Conservation (phyloP, 2,797 vertebrate genomes). For the Lacerta viridis region DNA sequence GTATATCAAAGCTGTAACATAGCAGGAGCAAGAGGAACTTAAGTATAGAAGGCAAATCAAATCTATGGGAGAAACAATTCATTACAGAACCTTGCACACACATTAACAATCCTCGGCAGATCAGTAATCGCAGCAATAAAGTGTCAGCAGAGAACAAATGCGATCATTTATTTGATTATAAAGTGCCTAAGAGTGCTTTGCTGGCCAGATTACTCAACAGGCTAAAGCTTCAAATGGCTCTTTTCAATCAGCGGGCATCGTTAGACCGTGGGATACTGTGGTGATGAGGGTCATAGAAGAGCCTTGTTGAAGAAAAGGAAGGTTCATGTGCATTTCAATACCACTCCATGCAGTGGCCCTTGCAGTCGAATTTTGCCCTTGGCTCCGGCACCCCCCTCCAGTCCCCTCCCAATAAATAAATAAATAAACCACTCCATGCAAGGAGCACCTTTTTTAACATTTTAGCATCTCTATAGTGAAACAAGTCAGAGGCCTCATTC, state of each 20-base stretch:
- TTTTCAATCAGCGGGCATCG: slow-evolving; percentile 73
- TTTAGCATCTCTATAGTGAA: slow-evolving; percentile 41
- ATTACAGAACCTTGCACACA: slow-evolving; percentile 53
- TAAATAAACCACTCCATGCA: neutral
- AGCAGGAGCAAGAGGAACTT: slow-evolving; percentile 51
- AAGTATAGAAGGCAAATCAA: slow-evolving; percentile 59
- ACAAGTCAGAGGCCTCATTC: slow-evolving; percentile 14
- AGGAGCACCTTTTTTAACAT: slow-evolving; percentile 15
- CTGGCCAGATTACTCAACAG: slow-evolving; percentile 68
- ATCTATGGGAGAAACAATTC: slow-evolving; percentile 65
- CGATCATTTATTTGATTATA: slow-evolving; percentile 77
- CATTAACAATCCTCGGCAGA: slow-evolving; percentile 62
- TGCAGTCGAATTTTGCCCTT: no score
- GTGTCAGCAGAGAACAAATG: slow-evolving; percentile 68
- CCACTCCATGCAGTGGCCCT: slow-evolving; percentile 31
- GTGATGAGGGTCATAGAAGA: slow-evolving; percentile 67
- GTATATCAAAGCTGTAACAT: slow-evolving; percentile 44
- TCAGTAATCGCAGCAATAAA: slow-evolving; percentile 71
- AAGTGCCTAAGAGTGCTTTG: slow-evolving; percentile 71
- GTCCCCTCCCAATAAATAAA: neutral
- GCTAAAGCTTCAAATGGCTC: slow-evolving; percentile 69
- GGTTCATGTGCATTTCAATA: slow-evolving; percentile 45
- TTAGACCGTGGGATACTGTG: slow-evolving; percentile 48
- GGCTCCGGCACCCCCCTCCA: no score
- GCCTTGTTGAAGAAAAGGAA: slow-evolving; percentile 64